Evolutionary conservation across 1,140 invertebrate genomes (phyloP).

Genomic region (Aphidius ervi): DNA sequence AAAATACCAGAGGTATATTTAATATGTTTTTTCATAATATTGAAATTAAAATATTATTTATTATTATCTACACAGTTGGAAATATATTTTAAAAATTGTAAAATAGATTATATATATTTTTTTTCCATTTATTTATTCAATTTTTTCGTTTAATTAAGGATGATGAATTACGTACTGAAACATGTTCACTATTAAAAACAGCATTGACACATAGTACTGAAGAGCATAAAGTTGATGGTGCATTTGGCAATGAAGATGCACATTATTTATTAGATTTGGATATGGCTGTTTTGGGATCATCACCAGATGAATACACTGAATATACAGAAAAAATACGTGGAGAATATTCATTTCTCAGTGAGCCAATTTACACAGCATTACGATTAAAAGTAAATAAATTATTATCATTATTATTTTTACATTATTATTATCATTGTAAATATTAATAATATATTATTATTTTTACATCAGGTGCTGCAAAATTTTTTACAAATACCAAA

Average conservation of each 20-base stretch:
- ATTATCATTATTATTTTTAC: not conserved
- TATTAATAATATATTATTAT: slow-evolving; percentile 12
- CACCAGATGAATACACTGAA: slow-evolving; percentile 52
- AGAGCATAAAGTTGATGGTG: slow-evolving; percentile 56
- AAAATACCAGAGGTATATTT: slow-evolving; percentile 39
- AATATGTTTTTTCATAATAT: slow-evolving; percentile 6
- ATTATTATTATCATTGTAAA: slow-evolving; percentile 8
- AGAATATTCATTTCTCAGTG: slow-evolving; percentile 58
- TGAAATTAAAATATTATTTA: not conserved
- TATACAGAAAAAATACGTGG: slow-evolving; percentile 55
- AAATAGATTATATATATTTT: no score
- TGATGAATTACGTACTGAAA: slow-evolving; percentile 47
- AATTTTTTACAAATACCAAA: slow-evolving; percentile 64
- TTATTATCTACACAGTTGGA: no score
- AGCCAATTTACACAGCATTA: slow-evolving; percentile 55
- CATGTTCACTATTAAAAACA: slow-evolving; percentile 53
- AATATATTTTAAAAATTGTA: no score
- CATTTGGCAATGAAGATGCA: slow-evolving; percentile 57
- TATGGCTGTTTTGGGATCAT: slow-evolving; percentile 56
- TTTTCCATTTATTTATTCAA: not conserved
- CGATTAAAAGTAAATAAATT: slow-evolving; percentile 54
- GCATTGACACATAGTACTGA: slow-evolving; percentile 59
- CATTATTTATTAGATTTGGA: slow-evolving; percentile 64
- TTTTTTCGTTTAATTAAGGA: slow-evolving; percentile 36
- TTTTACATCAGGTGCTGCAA: slow-evolving; percentile 55